Evolutionary conservation across 2,888 invertebrate species (phyloP).

Genomic region (Drosophila robusta): DNA sequence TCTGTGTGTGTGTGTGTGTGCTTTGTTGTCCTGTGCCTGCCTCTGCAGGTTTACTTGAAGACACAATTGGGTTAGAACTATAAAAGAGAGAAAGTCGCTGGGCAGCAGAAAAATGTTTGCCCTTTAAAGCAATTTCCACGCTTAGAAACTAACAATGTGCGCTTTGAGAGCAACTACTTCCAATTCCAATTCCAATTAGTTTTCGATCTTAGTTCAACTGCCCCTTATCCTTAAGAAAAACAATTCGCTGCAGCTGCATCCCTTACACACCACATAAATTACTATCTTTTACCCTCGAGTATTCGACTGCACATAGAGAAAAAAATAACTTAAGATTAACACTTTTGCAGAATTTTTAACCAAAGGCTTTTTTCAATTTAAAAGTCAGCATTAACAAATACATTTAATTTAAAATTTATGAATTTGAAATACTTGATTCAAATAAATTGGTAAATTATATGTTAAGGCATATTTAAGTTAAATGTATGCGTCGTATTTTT

Average conservation of each 20-base stretch:
- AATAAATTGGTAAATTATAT: no score
- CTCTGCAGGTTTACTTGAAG: conserved; percentile 48
- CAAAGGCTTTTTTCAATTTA: no score
- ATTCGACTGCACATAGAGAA: neutral
- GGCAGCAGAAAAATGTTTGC: conserved; percentile 7
- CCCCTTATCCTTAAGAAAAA: conserved; percentile 5
- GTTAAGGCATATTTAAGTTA: no score
- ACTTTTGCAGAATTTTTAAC: no score
- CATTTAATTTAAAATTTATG: no score
- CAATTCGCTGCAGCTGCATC: conserved; percentile 2
- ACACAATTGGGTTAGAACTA: conserved; percentile 68
- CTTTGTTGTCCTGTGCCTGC: conserved; percentile 30
- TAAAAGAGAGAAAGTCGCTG: conserved; percentile 55
- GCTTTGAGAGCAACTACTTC: neutral
- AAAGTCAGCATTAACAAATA: no score
- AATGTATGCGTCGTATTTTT: neutral
- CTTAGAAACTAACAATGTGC: conserved; percentile 12
- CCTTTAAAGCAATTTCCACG: conserved; percentile 14
- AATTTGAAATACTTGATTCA: no score
- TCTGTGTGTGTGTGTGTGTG: conserved; percentile 15
- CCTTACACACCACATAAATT: conserved; percentile 5
- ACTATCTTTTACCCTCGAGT: conserved; percentile 3
- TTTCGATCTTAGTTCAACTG: conserved; percentile 12
- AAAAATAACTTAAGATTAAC: no score
- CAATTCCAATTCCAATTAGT: conserved; percentile 12